A percentile compares a stretch with the other conserved stretches of the same genome.
Evolutionary conservation across 2,888 invertebrate species (phyloP).

Genomic region (Volucella inflata): DNA sequence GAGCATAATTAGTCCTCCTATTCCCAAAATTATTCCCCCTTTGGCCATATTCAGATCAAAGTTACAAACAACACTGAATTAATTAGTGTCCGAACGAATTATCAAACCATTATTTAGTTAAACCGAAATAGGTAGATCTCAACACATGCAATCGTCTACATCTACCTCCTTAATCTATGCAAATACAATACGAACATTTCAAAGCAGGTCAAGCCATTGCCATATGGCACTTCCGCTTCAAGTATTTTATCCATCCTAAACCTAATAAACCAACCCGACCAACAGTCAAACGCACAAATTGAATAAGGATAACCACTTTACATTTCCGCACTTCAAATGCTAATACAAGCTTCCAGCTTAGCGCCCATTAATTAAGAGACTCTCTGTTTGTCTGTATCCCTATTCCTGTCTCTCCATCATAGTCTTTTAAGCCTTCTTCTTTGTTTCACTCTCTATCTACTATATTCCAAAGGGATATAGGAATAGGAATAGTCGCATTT

Average conservation of each 20-base stretch:
- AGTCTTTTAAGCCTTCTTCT: too few relatives aligned
- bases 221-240: slow-evolving; percentile 42
- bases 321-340: slow-evolving; percentile 71
- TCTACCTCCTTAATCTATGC: slow-evolving; percentile 22
- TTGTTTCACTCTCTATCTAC: not conserved
- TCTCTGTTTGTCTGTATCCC: not conserved
- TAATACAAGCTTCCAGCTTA: slow-evolving; percentile 64
- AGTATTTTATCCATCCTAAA: not conserved
- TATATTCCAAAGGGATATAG: not conserved
- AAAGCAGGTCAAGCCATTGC: slow-evolving; percentile 56
- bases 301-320: slow-evolving; percentile 65
- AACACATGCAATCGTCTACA: slow-evolving; percentile 7
- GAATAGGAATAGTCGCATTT: slow-evolving; percentile 39
- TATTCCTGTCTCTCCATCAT: not conserved
- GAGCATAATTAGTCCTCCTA: too few relatives aligned
- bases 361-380: slow-evolving; percentile 64
- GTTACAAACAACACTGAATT: too few relatives aligned
- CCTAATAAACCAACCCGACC: slow-evolving; percentile 3
- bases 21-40: too few relatives aligned
- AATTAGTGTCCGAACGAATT: not conserved
- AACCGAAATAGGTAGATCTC: not conserved
- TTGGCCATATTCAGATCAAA: too few relatives aligned
- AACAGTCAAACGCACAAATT: slow-evolving; percentile 64
- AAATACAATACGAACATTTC: too few relatives aligned
- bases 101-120: not conserved